Percentiles rank a stretch among this genome's conserved stretches.
Evolutionary conservation across 2,113 vertebrate genomes (phyloP).

Genomic region (Hemibagrus wyckioides): DNA sequence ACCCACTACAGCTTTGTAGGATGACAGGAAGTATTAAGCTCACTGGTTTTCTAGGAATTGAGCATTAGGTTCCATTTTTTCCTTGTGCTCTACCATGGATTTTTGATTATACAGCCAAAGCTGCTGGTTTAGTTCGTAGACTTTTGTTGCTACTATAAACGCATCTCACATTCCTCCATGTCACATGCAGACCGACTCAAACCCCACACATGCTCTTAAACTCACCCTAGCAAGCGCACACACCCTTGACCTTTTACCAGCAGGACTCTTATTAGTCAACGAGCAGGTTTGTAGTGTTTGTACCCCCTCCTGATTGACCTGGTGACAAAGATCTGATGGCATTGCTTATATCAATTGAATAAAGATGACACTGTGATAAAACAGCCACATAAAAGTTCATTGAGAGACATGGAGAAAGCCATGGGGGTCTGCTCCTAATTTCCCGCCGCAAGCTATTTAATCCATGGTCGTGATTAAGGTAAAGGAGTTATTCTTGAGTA

Average conservation of each 20-base stretch:
- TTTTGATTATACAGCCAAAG: background rate
- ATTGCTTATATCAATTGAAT: conserved; percentile 71
- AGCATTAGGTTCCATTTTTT: background rate
- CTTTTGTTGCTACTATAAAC: conserved; percentile 16
- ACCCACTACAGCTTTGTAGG: background rate
- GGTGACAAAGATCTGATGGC: conserved; percentile 62
- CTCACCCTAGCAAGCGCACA: conserved; percentile 34
- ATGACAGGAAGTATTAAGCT: background rate
- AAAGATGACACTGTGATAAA: conserved; percentile 59
- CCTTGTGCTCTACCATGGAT: background rate
- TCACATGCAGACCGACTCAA: conserved; percentile 16
- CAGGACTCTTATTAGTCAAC: conserved; percentile 67
- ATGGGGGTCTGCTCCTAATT: conserved; percentile 74
- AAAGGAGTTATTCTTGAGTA: conserved; percentile 80
- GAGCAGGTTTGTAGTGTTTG: conserved; percentile 65
- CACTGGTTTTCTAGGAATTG: conserved; percentile 18
- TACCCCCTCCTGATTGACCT: conserved; percentile 60
- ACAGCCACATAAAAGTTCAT: conserved; percentile 60
- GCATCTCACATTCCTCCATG: background rate
- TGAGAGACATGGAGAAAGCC: conserved; percentile 46
- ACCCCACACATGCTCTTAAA: background rate
- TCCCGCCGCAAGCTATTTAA: conserved; percentile 75
- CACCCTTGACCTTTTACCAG: conserved; percentile 60
- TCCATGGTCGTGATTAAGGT: conserved; percentile 79
- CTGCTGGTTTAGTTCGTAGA: background rate